Base-by-base conservation (phyloP, 1,140 invertebrate genomes). In the Apolygus lucorum region DNA sequence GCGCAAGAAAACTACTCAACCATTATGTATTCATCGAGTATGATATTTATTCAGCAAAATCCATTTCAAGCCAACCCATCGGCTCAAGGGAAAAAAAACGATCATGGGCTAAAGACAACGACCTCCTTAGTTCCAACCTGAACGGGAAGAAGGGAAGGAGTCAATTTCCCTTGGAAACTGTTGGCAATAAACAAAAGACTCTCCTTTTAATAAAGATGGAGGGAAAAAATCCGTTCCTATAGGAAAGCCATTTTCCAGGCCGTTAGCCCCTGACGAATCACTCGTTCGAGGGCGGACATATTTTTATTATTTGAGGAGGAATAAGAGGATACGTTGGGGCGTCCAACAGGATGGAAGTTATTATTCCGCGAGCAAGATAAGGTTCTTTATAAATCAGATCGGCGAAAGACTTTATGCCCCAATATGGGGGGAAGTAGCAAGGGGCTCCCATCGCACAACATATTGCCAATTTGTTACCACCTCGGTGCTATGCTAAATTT, bases 291-390 rank as follows among this genome's bases (percentile, higher is more conserved):
- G 29, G 64, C 64, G 26, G 64, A 66, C 64, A 66, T 66, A 66
- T 66, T 66, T 66, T 66, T 66, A 66, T 66, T 66, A 66, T 66
- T 66, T 66, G 27, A 29, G 27, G 27, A 66, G 62, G 27, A 17
- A 63, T 25, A 63, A 26, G 62, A 14, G 28, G 28, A 1, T 21
- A 66, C 14, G 29, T 11, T 24, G 27, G 29, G 64, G 64, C 64
- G 64, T 66, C 64, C 64, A 66, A 66, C 64, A 66, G 64, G 64
- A 66, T 66, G 64, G 64, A 66, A 66, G 64, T 66, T 66, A 66
- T 66, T 66, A 66, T 66, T 66, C 64, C 64, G 27, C 29, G 54
- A 59, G 54, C 64, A 28, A 66, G 64, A 66, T 66, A 66, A 66
- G 64, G 29, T 66, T 66, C 64, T 66, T 66, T 66, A 66, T 66